Base-by-base conservation (phyloP, 2,888 invertebrate genomes). In the Masnerella sp. region DNA sequence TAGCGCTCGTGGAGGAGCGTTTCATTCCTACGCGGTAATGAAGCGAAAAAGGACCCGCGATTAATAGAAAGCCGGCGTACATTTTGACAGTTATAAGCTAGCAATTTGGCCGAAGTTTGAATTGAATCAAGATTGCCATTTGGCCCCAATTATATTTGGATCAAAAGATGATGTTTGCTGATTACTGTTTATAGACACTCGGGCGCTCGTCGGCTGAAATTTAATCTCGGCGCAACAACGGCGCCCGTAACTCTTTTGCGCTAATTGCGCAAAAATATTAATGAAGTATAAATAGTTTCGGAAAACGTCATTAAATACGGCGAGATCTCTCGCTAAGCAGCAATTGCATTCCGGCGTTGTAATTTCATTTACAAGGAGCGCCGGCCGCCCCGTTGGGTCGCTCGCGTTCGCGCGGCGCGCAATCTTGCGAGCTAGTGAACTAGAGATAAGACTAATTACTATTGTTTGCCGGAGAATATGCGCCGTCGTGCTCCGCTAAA, bases 371-470 rank as follows among this genome's bases (percentile, higher is more conserved):
- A 67, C 61, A 72, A 59, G 42, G 12, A 58, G 43, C 9, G 3
- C 8, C 17, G 17, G 7, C 25, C 34, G 32, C 15, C 20, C 34
- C n/a, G n/a, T n/a, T n/a, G n/a, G n/a, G n/a, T n/a, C n/a, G n/a
- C n/a, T n/a, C n/a, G n/a, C n/a, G n/a, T n/a, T n/a, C n/a, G n/a
- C n/a, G n/a, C n/a, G 18, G 58, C 76, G 74, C 62, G 74, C 79
- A 82, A 81, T 82, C 82, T 82, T 79, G 80, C 76, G 68, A 75
- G 73, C 74, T 77, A 72, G 61, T 65, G 65, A 72, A 65, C 65
- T 65, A 65, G 71, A 82, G 82, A 82, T 82, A 82, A 81, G 80
- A 79, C 82, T 82, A 82, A 82, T 82, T 82, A 81, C 81, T 79
- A 82, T 82, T 82, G 80, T 82, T 81, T 78, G 78, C 76, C 56